Evolutionary conservation across 1,140 invertebrate species (phyloP).

Genomic region (Aricia agestis): DNA sequence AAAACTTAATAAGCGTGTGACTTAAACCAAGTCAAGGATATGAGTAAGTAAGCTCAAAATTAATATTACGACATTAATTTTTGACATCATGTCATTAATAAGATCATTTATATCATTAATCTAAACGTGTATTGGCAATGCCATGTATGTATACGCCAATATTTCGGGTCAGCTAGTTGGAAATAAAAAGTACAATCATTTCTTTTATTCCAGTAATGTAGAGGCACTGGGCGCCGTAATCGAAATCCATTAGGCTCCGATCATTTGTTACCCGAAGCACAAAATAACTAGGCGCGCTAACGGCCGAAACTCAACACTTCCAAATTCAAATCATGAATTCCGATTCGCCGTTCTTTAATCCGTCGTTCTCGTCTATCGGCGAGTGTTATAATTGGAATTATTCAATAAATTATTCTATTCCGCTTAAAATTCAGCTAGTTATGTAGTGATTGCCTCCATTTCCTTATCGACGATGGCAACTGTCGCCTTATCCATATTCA

Average conservation of each 20-base stretch:
- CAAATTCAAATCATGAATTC: slow-evolving; percentile 1
- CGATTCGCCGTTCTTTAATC: neutral
- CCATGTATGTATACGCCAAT: no score
- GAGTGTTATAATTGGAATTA: neutral
- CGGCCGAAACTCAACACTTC: neutral
- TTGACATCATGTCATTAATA: no score
- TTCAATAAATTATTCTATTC: slow-evolving; percentile 10
- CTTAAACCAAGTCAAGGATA: slow-evolving; percentile 38
- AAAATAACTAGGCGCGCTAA: neutral
- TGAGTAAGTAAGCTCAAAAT: slow-evolving; percentile 61
- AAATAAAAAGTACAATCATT: neutral
- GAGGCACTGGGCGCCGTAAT: neutral
- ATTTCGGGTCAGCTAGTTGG: neutral
- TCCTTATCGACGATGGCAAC: slow-evolving; percentile 16
- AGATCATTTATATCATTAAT: no score
- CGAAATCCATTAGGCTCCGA: neutral
- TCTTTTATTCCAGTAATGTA: neutral
- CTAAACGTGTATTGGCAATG: no score
- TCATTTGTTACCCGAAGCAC: neutral
- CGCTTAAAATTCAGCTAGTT: slow-evolving; percentile 8
- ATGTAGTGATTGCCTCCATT: slow-evolving; percentile 13
- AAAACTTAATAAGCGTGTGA: neutral
- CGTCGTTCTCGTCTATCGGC: neutral
- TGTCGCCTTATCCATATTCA: slow-evolving; percentile 35
- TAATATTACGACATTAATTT: slow-evolving; percentile 47